Percentiles rank a stretch among this genome's conserved stretches.
Evolutionary conservation across 2,888 invertebrate species (phyloP).

Genomic region (Lathronympha strigana): DNA sequence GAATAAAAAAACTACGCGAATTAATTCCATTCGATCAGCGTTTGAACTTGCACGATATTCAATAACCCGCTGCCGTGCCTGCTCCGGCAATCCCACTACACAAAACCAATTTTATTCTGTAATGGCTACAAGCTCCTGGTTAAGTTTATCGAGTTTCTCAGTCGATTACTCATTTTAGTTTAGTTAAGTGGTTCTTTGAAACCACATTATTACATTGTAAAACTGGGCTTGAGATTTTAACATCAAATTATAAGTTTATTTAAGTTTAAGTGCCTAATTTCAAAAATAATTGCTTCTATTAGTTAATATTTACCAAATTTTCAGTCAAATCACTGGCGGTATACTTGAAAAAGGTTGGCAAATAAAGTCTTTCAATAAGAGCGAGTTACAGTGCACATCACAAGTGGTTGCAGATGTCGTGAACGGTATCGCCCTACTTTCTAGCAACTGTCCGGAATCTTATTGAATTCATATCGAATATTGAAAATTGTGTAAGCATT

Average conservation of each 20-base stretch:
- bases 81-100: slow-evolving; percentile 36
- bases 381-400: slow-evolving; percentile 29
- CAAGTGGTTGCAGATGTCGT: slow-evolving; percentile 41
- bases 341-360: slow-evolving; percentile 27
- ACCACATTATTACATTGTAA: not conserved
- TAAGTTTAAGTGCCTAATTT: not conserved
- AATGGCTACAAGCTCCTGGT: slow-evolving; percentile 52
- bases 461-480: slow-evolving; percentile 56
- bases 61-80: slow-evolving; percentile 36
- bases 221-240: not conserved
- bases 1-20: slow-evolving; percentile 31
- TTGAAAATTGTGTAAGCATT: slow-evolving; percentile 54
- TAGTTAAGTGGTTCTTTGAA: slow-evolving; percentile 4
- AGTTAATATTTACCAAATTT: not conserved
- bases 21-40: slow-evolving; percentile 38
- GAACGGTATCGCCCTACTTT: slow-evolving; percentile 42
- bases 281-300: not conserved
- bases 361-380: slow-evolving; percentile 35
- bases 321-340: not conserved
- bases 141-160: slow-evolving; percentile 49
- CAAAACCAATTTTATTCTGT: slow-evolving; percentile 54
- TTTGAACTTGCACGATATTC: slow-evolving; percentile 40
- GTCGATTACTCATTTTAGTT: slow-evolving; percentile 26
- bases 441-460: slow-evolving; percentile 43
- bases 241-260: not conserved